Percentiles rank a stretch among this genome's conserved stretches.
These are phyloP conservation scores for Paguma larvata DNA, from an alignment of 2,797 vertebrate genomes.

Conservation along the genomic window DNA sequence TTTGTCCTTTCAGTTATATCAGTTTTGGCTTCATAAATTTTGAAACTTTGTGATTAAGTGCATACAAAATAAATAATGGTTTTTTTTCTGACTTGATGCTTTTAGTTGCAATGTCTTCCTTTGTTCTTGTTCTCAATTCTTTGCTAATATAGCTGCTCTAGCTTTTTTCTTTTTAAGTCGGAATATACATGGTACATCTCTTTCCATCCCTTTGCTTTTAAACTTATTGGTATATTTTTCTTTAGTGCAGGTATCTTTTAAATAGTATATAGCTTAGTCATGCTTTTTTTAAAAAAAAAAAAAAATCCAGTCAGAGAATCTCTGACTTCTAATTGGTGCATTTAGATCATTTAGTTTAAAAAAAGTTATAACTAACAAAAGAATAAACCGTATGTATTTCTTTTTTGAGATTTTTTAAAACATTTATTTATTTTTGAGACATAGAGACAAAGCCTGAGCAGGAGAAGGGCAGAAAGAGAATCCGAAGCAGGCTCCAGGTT, in stretches of 20 bases:
- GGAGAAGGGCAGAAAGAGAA: too few species aligned
- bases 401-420: too few species aligned
- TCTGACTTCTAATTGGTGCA: background rate
- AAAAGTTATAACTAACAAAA: background rate
- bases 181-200: background rate
- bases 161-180: background rate
- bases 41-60: background rate
- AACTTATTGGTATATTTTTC: slow-evolving; percentile 22
- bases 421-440: too few species aligned
- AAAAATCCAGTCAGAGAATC: background rate
- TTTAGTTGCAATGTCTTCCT: background rate
- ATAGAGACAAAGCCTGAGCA: too few species aligned
- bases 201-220: background rate
- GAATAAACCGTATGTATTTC: too few species aligned
- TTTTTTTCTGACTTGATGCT: background rate
- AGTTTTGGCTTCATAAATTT: background rate
- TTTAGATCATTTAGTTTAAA: background rate
- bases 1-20: background rate
- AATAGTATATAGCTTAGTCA: background rate
- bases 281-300: background rate
- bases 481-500: too few species aligned
- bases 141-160: background rate
- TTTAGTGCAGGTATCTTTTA: background rate
- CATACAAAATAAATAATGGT: background rate
- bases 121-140: background rate